Percentiles rank a stretch among this genome's conserved stretches.
Evolutionary conservation across 2,888 invertebrate genomes (phyloP).

Genomic region (Chymomyza fuscimana): DNA sequence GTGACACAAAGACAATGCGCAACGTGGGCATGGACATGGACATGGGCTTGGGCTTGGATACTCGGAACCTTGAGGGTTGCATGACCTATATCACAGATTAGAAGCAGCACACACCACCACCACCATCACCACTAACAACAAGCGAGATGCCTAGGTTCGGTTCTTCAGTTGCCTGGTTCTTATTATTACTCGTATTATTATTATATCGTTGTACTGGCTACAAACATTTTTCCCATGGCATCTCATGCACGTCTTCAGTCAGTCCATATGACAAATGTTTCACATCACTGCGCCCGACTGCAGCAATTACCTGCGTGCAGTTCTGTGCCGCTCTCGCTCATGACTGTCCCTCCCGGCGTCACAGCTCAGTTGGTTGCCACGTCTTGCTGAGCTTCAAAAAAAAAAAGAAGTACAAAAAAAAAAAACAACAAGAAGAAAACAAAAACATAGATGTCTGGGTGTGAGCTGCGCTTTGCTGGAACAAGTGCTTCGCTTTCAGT

Average conservation of each 20-base stretch:
- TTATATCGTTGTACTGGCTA: constrained; percentile 11
- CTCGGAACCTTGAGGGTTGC: constrained; percentile 71
- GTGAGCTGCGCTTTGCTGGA: constrained; percentile 28
- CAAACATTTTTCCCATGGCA: constrained; percentile 67
- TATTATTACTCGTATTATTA: constrained; percentile 21
- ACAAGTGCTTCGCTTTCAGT: constrained; percentile 67
- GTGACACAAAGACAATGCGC: constrained; percentile 49
- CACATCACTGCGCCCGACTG: constrained; percentile 72
- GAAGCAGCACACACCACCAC: constrained; percentile 20
- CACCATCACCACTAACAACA: background rate
- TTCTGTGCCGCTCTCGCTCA: constrained; percentile 19
- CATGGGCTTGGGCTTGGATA: constrained; percentile 29
- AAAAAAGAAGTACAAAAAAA: constrained; percentile 14
- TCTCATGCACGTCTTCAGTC: constrained; percentile 46
- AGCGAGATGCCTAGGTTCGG: constrained; percentile 13
- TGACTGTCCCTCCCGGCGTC: constrained; percentile 52
- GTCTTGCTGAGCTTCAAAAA: constrained; percentile 55
- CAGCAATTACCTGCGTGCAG: constrained; percentile 63
- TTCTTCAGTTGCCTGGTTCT: constrained; percentile 1
- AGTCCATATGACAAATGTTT: constrained; percentile 77
- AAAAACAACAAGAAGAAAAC: background rate
- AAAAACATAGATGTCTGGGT: constrained; percentile 15
- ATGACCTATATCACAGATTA: constrained; percentile 73
- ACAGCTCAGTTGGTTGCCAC: constrained; percentile 68
- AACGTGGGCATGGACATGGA: constrained; percentile 33